Conservation (phyloP, 2,888 invertebrate species). For the Drosophila flavopinicola region DNA sequence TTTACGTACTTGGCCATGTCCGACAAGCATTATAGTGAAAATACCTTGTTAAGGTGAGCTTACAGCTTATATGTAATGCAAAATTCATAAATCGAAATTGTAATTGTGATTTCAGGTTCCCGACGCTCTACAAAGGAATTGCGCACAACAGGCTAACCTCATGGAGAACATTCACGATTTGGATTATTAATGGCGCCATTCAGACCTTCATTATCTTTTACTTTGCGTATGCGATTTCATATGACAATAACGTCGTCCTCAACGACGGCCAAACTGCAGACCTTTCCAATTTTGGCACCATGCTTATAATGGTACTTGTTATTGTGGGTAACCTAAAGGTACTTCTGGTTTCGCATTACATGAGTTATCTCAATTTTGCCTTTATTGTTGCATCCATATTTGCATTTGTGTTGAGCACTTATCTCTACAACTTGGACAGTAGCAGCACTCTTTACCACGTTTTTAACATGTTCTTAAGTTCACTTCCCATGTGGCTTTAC, state of each 20-base stretch:
- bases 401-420: conserved; percentile 86
- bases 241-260: conserved; percentile 84
- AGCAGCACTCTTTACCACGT: conserved; percentile 86
- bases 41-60: conserved; percentile 85
- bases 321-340: conserved; percentile 87
- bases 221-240: conserved; percentile 84
- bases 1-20: conserved; percentile 89
- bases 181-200: conserved; percentile 87
- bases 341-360: conserved; percentile 86
- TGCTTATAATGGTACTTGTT: conserved; percentile 86
- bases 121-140: conserved; percentile 88
- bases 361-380: conserved; percentile 85
- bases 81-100: background rate
- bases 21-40: conserved; percentile 88
- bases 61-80: background rate
- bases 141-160: conserved; percentile 87
- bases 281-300: conserved; percentile 86
- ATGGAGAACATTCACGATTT: conserved; percentile 86
- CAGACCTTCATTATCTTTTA: conserved; percentile 88
- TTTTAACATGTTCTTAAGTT: conserved; percentile 86
- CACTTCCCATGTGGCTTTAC: conserved; percentile 86
- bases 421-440: conserved; percentile 85
- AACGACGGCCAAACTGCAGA: conserved; percentile 85
- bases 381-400: no score
- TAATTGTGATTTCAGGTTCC: conserved; percentile 85